Percentiles rank a stretch among this genome's conserved stretches.
Conservation (phyloP, 1,140 invertebrate genomes). For the Lasioglossum albipes region DNA sequence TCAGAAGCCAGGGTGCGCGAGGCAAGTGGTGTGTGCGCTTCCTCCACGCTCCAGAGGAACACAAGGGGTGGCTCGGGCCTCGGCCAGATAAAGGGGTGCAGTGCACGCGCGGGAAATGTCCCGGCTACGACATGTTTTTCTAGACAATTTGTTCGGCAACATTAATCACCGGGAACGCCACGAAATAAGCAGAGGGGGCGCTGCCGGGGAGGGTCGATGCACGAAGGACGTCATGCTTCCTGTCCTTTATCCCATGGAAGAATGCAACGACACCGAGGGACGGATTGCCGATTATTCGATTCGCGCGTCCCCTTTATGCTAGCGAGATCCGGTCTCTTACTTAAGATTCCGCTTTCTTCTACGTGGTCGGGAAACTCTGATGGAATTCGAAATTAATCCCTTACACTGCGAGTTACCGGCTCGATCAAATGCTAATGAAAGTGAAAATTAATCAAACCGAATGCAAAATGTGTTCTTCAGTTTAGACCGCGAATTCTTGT, state of each 20-base stretch:
- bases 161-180: slow-evolving; percentile 79
- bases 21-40: slow-evolving; percentile 49
- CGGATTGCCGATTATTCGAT: slow-evolving; percentile 33
- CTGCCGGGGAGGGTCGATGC: slow-evolving; percentile 51
- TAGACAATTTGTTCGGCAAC: slow-evolving; percentile 82
- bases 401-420: no score
- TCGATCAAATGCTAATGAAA: no score
- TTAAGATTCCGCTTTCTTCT: background rate
- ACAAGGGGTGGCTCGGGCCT: slow-evolving; percentile 71
- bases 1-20: slow-evolving; percentile 35
- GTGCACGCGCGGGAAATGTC: slow-evolving; percentile 63
- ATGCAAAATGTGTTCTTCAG: no score
- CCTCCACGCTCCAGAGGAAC: slow-evolving; percentile 66
- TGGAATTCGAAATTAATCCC: background rate
- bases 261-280: slow-evolving; percentile 10
- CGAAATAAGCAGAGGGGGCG: slow-evolving; percentile 58
- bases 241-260: slow-evolving; percentile 33
- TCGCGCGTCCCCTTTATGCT: background rate
- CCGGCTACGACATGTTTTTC: slow-evolving; percentile 80
- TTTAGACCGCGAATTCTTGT: no score
- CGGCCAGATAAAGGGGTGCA: slow-evolving; percentile 79
- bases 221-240: slow-evolving; percentile 39
- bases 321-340: background rate
- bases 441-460: no score
- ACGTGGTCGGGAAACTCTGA: background rate